Evolutionary conservation across 2,888 invertebrate genomes (phyloP), one percentile per base, ranked within the genome.

Genomic region (Branchipolynoe longqiensis): DNA sequence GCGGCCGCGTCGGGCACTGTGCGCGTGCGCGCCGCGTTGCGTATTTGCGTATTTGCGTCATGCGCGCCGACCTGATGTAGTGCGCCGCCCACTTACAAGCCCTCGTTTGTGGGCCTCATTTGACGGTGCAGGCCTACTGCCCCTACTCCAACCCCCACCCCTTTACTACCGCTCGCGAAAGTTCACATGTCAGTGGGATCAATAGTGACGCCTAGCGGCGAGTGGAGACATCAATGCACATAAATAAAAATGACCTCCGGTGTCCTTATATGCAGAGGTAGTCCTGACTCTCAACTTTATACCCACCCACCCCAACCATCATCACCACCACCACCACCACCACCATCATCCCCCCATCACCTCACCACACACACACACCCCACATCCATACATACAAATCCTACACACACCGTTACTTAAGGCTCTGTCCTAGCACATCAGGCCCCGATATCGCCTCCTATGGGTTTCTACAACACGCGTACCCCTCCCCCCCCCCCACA

Each of bases 221-320:
- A n/a, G 69, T 18, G 36, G 36, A 38, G 25, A 69, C 69, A 69
- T 69, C 69, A 69, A 69, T 69, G 69, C 69, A 69, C 38, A 69
- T 69, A 69, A 38, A 69, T 69, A 69, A 33, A 69, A 69, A 25
- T n/a, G 38, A 6, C 36, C 36, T n/a, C 36, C 36, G 69, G 69
- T 3, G 36, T 14, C 18, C 36, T 33, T 14, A 18, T 33, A 38
- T 6, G 69, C 69, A 69, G 18, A 48, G 48, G 18, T 18, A 12
- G 48, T 48, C 48, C 18, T 18, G 28, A 14, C 18, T 25, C 62
- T 28, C 62, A 62, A 31, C 31, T 31, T 1, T 62, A 8, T 38
- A 38, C 22, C 22, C 28, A 64, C 12, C 3, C 64, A 6, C 64
- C 33, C 64, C 33, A 31, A 4, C 64, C 64, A 8, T 31, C 64